These are phyloP conservation scores for Platanista minor DNA, from an alignment of 2,113 vertebrate species.

Conservation along the genomic window DNA sequence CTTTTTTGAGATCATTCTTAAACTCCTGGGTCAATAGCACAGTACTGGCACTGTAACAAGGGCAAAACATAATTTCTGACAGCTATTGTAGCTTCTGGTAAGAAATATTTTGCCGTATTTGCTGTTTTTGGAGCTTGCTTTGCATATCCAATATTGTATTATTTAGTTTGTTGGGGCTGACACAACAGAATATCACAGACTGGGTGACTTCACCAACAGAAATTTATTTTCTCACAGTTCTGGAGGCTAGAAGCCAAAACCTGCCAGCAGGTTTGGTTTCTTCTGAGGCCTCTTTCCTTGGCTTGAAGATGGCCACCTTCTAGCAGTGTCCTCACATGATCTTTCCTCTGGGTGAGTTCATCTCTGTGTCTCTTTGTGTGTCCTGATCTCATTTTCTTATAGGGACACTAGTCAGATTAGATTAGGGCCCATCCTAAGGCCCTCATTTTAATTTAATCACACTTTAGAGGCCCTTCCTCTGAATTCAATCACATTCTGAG, in stretches of 20 bases:
- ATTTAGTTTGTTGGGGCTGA: neutral
- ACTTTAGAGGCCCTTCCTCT: neutral
- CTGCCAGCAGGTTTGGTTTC: neutral
- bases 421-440: neutral
- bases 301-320: neutral
- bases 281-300: neutral
- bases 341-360: accelerated
- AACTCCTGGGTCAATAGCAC: neutral
- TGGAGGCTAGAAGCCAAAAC: neutral
- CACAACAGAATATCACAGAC: neutral
- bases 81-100: neutral
- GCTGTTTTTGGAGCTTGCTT: neutral
- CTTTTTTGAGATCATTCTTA: neutral
- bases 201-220: neutral
- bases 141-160: neutral
- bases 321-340: neutral
- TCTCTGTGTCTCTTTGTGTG: neutral
- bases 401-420: neutral
- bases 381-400: neutral
- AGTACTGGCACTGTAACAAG: neutral
- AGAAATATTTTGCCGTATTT: neutral
- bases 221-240: neutral
- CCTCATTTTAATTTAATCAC: neutral
- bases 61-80: neutral
- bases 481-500: neutral